Evolutionary conservation across 2,113 vertebrate genomes (phyloP), one percentile per base, ranked within the genome.

Genomic region (Tautogolabrus adspersus): DNA sequence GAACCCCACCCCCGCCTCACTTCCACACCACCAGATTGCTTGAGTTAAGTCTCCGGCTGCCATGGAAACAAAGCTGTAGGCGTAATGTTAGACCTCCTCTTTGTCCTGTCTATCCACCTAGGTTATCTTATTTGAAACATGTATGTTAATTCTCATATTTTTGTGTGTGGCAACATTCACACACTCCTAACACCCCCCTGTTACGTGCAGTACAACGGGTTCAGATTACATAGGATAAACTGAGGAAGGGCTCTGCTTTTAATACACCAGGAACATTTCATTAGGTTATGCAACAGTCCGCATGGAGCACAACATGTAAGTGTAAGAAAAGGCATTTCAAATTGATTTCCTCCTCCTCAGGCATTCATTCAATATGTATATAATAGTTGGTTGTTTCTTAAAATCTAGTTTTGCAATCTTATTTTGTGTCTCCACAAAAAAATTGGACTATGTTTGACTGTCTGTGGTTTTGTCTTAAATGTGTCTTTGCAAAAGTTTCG

Each of bases 1-100:
- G 58, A 23, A 60, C 55, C 75, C 75, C 61, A 56, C 78, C 62
- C 58, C 75, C 38, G 12, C 61, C 49, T 72, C 38, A 44, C 30
- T 19, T 51, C 51, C 52, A 40, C 66, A 58, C 30, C 60, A 79
- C 60, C 64, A 80, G 65, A 77, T 64, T 80, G 64, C 65, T 37
- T 59, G 44, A 52, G 44, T 22, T 42, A 38, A 61, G 26, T 52
- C 59, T 66, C 22, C 1, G 15, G 83, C 47, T 87, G 72, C 78
- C 72, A 86, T 83, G 69, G 83, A 59, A 89, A 87, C 68, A 0
- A 54, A 49, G 64, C 30, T 44, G 4, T 10, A 42, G 65, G 62
- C n/a, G 2, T 64, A 26, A 54, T 52, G 49, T 26, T 55, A 74
- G 64, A 40, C 63, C 26, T 60, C 23, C 3, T 47, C 40, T 86